A percentile compares a stretch with the other conserved stretches of the same genome.
phyloP scores from a whole-genome alignment of 2,888 invertebrate genomes.

The Chironomus tentans region DNA sequence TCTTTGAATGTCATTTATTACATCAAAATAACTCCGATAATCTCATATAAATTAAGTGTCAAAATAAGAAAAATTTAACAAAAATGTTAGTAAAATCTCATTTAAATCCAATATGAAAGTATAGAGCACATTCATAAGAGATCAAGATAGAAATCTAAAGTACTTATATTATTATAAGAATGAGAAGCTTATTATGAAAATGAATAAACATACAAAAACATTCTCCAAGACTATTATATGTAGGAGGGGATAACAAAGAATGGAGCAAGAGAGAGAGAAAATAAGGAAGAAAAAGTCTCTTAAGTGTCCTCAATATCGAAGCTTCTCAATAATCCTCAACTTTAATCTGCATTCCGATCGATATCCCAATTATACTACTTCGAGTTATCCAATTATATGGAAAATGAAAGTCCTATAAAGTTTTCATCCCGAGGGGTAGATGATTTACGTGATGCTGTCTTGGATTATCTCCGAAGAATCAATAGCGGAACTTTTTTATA shows the following conservation, averaged over 20 bases:
- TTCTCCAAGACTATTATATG: no score
- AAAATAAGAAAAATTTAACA: background rate
- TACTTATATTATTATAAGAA: background rate
- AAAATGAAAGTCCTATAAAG: background rate
- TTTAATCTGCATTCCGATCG: slow-evolving; percentile 6
- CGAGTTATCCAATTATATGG: background rate
- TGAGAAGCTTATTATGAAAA: background rate
- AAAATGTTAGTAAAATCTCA: background rate
- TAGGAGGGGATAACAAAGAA: no score
- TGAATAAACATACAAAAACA: no score
- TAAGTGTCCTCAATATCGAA: background rate
- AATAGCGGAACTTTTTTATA: no score
- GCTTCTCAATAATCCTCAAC: background rate
- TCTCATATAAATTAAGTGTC: slow-evolving; percentile 1
- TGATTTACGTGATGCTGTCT: no score
- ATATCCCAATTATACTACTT: background rate
- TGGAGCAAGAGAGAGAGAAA: background rate
- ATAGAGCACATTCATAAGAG: background rate
- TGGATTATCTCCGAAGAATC: no score
- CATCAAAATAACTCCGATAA: background rate
- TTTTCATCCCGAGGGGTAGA: background rate
- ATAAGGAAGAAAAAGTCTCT: background rate
- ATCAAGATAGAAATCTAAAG: background rate
- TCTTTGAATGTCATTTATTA: background rate
- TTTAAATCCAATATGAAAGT: background rate